These are phyloP conservation scores for Pygocentrus nattereri DNA, from an alignment of 2,797 vertebrate genomes.

Conservation along the genomic window DNA sequence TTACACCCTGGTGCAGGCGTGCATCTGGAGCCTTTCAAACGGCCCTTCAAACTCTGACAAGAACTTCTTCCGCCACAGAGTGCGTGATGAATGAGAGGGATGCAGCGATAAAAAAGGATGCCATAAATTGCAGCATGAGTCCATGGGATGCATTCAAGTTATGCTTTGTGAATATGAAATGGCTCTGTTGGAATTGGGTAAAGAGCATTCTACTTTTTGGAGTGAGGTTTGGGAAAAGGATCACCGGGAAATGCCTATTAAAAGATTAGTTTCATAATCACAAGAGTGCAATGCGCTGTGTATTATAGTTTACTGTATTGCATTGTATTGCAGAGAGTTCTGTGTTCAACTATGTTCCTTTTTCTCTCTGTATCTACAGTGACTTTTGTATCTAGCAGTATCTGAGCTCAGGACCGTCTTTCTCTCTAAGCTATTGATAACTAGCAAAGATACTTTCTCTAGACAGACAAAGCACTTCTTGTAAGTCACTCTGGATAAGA, in stretches of 20 bases:
- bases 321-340: no score
- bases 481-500: no score
- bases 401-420: no score
- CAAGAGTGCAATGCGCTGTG: no score
- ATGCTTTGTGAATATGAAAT: constrained; percentile 12
- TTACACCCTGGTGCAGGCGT: constrained; percentile 31
- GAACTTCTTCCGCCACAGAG: constrained; percentile 3
- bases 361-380: no score
- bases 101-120: background rate
- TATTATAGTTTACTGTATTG: no score
- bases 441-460: no score
- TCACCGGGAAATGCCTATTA: constrained; percentile 19
- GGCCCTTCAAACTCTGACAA: constrained; percentile 12
- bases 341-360: no score
- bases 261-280: constrained; percentile 23
- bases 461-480: no score
- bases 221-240: constrained; percentile 4
- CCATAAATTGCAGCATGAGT: constrained; percentile 5
- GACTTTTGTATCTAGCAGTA: no score
- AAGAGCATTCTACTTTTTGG: constrained; percentile 14
- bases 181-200: constrained; percentile 1
- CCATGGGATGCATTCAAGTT: constrained; percentile 14
- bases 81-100: constrained; percentile 23
- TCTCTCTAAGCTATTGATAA: no score
- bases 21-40: constrained; percentile 41